Percentiles rank a stretch among this genome's conserved stretches.
phyloP scores from a whole-genome alignment of 2,888 invertebrate genomes.

The Philonicus albiceps region DNA sequence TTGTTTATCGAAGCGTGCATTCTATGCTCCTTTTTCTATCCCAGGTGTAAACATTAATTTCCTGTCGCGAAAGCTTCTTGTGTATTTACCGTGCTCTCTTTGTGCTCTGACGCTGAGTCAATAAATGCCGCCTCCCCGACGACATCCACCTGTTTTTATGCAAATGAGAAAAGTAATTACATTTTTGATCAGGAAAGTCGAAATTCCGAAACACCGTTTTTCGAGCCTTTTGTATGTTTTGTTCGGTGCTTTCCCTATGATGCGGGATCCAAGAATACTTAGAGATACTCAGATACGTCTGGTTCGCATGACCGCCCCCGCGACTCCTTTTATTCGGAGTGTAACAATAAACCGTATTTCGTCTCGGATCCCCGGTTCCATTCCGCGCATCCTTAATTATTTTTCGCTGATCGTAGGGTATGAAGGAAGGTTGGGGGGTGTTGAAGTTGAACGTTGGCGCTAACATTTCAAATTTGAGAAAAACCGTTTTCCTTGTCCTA shows the following conservation, averaged over 20 bases:
- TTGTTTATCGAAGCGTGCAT: conserved; percentile 31
- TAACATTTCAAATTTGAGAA: too few relatives aligned
- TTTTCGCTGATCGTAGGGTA: background rate
- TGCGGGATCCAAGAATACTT: background rate
- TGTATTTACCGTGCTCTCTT: conserved; percentile 33
- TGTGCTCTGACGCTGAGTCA: conserved; percentile 21
- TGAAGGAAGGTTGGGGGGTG: background rate
- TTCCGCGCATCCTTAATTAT: background rate
- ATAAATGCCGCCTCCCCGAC: conserved; percentile 28
- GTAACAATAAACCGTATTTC: background rate
- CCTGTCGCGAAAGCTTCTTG: conserved; percentile 31
- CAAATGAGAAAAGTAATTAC: conserved; percentile 42
- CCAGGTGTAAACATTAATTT: conserved; percentile 42
- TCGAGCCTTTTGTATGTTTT: background rate
- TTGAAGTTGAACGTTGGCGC: background rate
- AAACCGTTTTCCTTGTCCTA: background rate
- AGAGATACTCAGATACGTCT: background rate
- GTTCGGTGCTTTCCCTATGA: background rate
- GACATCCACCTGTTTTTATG: conserved; percentile 37
- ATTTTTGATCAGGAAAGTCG: conserved; percentile 41
- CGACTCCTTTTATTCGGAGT: background rate
- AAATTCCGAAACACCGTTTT: conserved; percentile 25
- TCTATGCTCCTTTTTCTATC: conserved; percentile 38
- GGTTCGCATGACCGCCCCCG: background rate
- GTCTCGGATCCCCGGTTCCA: background rate